Base-by-base conservation (phyloP, 2,113 vertebrate species). In the Elephantulus edwardii region DNA sequence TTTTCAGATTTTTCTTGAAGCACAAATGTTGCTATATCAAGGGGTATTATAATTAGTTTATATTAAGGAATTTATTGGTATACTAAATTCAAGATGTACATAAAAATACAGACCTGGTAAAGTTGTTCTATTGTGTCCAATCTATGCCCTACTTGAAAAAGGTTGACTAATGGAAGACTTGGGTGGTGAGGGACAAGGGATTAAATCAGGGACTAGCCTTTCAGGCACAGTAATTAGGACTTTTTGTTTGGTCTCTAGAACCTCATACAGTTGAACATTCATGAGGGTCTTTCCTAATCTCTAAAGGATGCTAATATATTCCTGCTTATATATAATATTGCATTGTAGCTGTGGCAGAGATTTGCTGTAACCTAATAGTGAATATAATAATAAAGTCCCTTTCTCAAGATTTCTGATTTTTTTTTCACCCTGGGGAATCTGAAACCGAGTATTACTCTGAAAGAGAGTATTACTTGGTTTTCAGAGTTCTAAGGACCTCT, bases 1-100 rank as follows among this genome's bases (percentile, higher is more conserved):
- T 94, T 94, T 95, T 82, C 71, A 89, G 62, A 68, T 86, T 95
- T 68, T 93, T 58, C 62, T 72, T 91, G 44, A n/a, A 46, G 30
- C 68, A 80, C 68, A 96, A 88, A 81, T 54, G 80, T 46, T 68
- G 46, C 40, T 33, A 28, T 72, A 40, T 68, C 38, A 93, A 94
- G 54, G 44, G 30, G 4, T 54, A 11, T 70, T 75, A 5, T 46
- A 6, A 24, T 90, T 16, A 81, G 7, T 64, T 58, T 64, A 48
- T 85, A 28, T 70, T 12, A 20, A 76, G 78, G 6, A 60, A 33
- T 90, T 89, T 90, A 58, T 52, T 52, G n/a, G 54, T 79, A 79
- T 17, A 11, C 38, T 89, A 46, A 83, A 74, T 85, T 93, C 75
- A 89, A 91, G 42, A 86, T 83, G 42, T 83, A 35, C 40, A 74